Conservation (phyloP, 2,113 vertebrate species). For the Phoenicopterus ruber region DNA sequence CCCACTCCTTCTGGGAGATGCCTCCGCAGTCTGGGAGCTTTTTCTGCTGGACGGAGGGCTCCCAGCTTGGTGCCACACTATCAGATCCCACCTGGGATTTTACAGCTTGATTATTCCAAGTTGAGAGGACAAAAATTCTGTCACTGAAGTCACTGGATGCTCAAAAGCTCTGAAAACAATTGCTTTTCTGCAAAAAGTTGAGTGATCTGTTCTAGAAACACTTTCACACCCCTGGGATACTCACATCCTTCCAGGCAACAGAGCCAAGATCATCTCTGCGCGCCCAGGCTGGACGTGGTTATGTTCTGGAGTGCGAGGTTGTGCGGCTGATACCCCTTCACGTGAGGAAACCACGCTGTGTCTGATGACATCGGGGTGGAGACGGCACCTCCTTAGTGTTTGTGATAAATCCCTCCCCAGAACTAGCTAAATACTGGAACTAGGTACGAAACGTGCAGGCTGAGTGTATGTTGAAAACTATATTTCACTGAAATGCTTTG, state of each 20-base stretch:
- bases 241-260: neutral
- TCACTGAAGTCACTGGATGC: neutral
- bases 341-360: accelerated
- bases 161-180: neutral
- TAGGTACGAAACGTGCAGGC: neutral
- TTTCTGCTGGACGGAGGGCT: neutral
- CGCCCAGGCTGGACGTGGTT: neutral
- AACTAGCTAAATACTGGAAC: neutral
- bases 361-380: neutral
- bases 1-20: neutral
- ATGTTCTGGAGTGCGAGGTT: neutral
- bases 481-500: neutral
- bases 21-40: neutral
- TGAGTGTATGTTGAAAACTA: neutral
- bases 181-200: neutral
- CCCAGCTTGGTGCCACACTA: neutral
- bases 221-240: neutral
- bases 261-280: neutral
- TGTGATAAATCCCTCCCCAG: neutral
- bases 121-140: neutral
- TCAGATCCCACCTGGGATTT: neutral
- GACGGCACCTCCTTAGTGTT: neutral
- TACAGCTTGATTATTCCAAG: neutral
- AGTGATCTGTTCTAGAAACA: neutral
- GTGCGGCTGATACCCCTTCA: neutral